A percentile compares a stretch with the other conserved stretches of the same genome.
Evolutionary conservation across 2,113 vertebrate species (phyloP).

Genomic region (Rhinoderma darwinii): DNA sequence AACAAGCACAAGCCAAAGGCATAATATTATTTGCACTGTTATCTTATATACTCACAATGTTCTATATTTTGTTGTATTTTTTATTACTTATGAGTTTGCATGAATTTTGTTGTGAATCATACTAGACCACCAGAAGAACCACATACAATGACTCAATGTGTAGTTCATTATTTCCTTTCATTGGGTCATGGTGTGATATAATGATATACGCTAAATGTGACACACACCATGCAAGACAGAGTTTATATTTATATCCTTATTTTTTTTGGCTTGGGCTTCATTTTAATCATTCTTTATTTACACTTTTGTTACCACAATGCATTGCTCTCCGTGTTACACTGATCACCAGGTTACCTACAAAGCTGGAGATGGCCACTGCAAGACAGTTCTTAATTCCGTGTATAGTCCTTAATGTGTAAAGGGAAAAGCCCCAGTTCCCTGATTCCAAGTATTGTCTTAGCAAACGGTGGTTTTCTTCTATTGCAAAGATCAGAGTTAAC

Average conservation of each 20-base stretch:
- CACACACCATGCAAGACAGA: slow-evolving; percentile 58
- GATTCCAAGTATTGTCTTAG: slow-evolving; percentile 36
- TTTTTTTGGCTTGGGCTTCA: slow-evolving; percentile 67
- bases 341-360: slow-evolving; percentile 4
- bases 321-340: slow-evolving; percentile 30
- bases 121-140: neutral
- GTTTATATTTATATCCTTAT: slow-evolving; percentile 49
- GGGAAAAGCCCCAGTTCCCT: slow-evolving; percentile 6
- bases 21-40: neutral
- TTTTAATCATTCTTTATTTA: slow-evolving; percentile 66
- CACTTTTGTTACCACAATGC: neutral
- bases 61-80: neutral
- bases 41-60: slow-evolving; percentile 26
- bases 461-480: slow-evolving; percentile 55
- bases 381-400: slow-evolving; percentile 13
- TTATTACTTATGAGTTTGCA: neutral
- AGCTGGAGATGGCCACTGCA: neutral
- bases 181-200: slow-evolving; percentile 30
- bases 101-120: slow-evolving; percentile 9
- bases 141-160: neutral
- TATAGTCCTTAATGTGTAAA: slow-evolving; percentile 5
- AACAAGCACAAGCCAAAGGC: slow-evolving; percentile 27
- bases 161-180: slow-evolving; percentile 1
- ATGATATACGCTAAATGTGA: slow-evolving; percentile 43
- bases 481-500: slow-evolving; percentile 54